A percentile compares a stretch with the other conserved stretches of the same genome.
These are phyloP conservation scores for Bursaphelenchus mucronatus DNA, from an alignment of 1,140 invertebrate species.

Conservation along the genomic window DNA sequence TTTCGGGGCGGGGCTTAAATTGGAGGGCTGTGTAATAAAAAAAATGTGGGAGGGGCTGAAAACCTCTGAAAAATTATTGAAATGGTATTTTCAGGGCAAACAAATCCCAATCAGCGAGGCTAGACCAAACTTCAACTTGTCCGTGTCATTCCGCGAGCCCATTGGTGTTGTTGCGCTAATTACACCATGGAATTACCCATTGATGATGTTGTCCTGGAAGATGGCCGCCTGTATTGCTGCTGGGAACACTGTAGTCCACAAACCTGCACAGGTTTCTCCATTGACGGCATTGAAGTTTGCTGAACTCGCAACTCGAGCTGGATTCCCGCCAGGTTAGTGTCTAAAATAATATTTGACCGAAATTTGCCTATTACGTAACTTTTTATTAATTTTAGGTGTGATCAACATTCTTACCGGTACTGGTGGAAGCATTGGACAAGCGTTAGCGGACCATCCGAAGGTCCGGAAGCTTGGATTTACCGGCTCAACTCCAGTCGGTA, in stretches of 20 bases:
- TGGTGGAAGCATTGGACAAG: conserved; percentile 75
- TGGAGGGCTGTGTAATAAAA: no score
- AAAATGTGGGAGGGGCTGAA: no score
- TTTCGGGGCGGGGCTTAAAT: no score
- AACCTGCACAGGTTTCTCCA: conserved; percentile 86
- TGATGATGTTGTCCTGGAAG: conserved; percentile 94
- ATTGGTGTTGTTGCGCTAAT: conserved; percentile 81
- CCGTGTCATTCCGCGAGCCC: conserved; percentile 87
- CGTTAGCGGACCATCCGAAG: conserved; percentile 72
- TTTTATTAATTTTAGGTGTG: conserved; percentile 62
- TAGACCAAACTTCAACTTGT: conserved; percentile 67
- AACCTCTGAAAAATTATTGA: no score
- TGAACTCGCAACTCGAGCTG: conserved; percentile 65
- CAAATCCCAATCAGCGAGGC: conserved; percentile 80
- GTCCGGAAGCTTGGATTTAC: conserved; percentile 80
- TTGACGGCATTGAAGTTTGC: conserved; percentile 77
- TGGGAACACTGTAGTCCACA: conserved; percentile 61
- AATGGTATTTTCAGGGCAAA: conserved; percentile 66
- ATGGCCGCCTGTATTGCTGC: conserved; percentile 75
- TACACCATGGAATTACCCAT: conserved; percentile 74
- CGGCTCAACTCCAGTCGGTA: conserved; percentile 76
- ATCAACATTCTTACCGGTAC: conserved; percentile 73
- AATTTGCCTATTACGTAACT: conserved; percentile 70
- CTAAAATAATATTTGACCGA: conserved; percentile 69
- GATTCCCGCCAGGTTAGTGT: conserved; percentile 67